Base-by-base conservation (phyloP, 2,113 vertebrate species). In the Calypte anna region DNA sequence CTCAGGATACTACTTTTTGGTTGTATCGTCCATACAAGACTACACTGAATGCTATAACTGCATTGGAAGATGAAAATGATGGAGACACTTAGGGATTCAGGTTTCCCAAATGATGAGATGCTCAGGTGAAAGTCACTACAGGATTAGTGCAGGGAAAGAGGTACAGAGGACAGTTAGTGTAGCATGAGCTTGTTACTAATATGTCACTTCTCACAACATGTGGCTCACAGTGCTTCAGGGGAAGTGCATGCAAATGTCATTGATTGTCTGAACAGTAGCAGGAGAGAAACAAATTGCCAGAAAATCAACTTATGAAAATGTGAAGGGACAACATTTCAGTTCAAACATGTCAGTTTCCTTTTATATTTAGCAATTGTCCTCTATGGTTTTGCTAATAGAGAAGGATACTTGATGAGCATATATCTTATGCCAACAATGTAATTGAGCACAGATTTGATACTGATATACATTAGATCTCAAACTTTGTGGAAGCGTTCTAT, bases 391-490 rank as follows among this genome's bases (percentile, higher is more conserved):
- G 31, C 11, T n/a, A 91, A 68, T 15, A 82, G 31, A 86, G 36
- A 4, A 55, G 9, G 27, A 38, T 53, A 40, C 28, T 38, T 54
- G 43, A 67, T 50, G 27, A 87, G 36, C 19, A 28, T 48, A 90
- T 87, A 95, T 93, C 82, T 96, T 89, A 93, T 85, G 68, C 38
- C 50, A 91, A 78, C 40, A 86, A 74, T 44, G 23, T 31, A 91
- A 91, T 50, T 88, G 86, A 94, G 81, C 81, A 84, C 51, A 76
- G 93, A 58, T 96, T 87, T 91, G 89, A 94, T 44, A 28, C 38
- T 81, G 58, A 93, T 95, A 93, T 82, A 79, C 36, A 24, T 88
- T 81, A 91, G 70, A 93, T 89, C 81, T 81, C 79, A 85, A 95
- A 83, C 43, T 90, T 94, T 82, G 67, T 80, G 55, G 46, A 94